Conservation (phyloP, 2,888 invertebrate species). For the Pollenia amentaria region DNA sequence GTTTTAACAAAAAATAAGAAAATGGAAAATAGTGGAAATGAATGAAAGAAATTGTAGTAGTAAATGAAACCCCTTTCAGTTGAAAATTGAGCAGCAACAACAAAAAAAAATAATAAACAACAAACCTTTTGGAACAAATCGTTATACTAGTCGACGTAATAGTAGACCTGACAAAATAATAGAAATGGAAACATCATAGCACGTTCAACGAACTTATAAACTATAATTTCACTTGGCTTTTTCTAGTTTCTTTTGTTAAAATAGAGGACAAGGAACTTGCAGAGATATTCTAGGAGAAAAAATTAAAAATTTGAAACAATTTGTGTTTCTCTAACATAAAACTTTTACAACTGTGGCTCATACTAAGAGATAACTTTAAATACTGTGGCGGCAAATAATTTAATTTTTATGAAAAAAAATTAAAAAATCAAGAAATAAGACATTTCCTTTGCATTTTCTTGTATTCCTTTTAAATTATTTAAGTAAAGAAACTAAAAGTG, state of each 20-base stretch:
- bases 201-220: conserved; percentile 71
- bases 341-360: no score
- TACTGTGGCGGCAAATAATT: no score
- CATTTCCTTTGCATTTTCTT: no score
- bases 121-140: conserved; percentile 34
- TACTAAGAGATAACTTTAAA: no score
- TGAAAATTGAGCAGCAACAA: neutral
- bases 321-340: neutral
- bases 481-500: no score
- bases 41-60: conserved; percentile 22
- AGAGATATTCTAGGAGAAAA: neutral
- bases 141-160: conserved; percentile 23
- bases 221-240: conserved; percentile 35
- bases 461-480: no score
- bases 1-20: conserved; percentile 14
- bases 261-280: conserved; percentile 18
- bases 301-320: neutral
- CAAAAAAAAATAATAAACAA: conserved; percentile 11
- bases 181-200: conserved; percentile 18
- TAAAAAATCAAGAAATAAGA: no score
- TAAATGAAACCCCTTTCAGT: neutral
- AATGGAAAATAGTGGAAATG: conserved; percentile 33
- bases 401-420: no score
- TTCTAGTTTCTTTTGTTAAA: neutral
- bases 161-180: conserved; percentile 23